Percentiles rank a stretch among this genome's conserved stretches.
phyloP scores from a whole-genome alignment of 2,797 vertebrate species.

The Melopsittacus undulatus region DNA sequence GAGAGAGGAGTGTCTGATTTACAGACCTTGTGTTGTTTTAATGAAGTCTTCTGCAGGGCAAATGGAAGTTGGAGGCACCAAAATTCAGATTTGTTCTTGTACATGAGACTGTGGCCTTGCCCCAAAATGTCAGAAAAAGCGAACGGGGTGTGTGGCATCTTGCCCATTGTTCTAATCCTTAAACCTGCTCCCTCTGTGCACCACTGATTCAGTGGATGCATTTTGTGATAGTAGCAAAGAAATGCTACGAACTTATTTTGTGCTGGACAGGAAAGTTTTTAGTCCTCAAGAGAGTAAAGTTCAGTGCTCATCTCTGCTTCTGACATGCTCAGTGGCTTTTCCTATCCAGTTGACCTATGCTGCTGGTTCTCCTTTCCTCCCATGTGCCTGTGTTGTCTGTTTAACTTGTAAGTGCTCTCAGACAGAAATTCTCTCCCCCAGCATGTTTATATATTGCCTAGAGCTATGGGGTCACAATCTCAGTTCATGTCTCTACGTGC shows the following conservation, averaged over 20 bases:
- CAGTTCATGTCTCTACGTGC: background rate
- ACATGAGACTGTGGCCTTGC: background rate
- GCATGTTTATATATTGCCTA: constrained; percentile 14
- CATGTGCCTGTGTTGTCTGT: background rate
- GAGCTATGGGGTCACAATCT: constrained; percentile 19
- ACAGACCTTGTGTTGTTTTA: background rate
- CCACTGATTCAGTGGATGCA: background rate
- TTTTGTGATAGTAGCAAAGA: background rate
- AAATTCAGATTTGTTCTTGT: background rate
- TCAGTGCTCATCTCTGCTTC: constrained; percentile 20
- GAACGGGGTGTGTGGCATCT: background rate
- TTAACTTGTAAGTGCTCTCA: background rate
- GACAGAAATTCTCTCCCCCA: background rate
- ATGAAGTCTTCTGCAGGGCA: background rate
- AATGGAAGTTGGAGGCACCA: background rate
- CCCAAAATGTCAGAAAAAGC: background rate
- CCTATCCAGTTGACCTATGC: constrained; percentile 10
- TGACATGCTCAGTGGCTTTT: constrained; percentile 3
- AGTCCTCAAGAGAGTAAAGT: background rate
- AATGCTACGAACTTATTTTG: background rate
- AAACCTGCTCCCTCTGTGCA: accelerated
- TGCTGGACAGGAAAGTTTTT: background rate
- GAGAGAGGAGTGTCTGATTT: background rate
- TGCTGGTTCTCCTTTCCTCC: constrained; percentile 22
- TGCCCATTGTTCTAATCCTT: background rate